A percentile compares a stretch with the other conserved stretches of the same genome.
Conservation (phyloP, 1,140 invertebrate species). For the Gonatopus flavifemur region DNA sequence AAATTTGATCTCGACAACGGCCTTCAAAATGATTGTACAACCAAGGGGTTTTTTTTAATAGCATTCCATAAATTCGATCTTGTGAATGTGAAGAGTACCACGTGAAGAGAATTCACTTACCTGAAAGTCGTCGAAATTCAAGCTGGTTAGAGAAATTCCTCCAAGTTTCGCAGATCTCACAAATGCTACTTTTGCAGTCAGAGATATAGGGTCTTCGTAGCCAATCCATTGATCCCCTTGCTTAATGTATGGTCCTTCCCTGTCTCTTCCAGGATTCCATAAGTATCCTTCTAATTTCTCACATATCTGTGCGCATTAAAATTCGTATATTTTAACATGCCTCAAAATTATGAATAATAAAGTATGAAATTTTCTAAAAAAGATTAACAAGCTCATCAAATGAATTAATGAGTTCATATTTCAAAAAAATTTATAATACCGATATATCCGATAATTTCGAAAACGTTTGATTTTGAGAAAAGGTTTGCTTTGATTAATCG, state of each 20-base stretch:
- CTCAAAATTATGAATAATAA: no score
- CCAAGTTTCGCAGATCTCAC: constrained; percentile 64
- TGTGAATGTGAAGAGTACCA: no score
- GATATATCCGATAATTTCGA: not conserved
- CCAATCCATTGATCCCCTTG: constrained; percentile 82
- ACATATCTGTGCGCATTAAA: constrained; percentile 61
- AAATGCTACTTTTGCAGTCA: constrained; percentile 71
- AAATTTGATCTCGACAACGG: no score
- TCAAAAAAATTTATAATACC: not conserved
- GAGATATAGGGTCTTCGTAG: constrained; percentile 72
- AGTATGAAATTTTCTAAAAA: no score
- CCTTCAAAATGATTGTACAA: no score
- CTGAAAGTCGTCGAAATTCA: constrained; percentile 70
- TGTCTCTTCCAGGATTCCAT: constrained; percentile 66
- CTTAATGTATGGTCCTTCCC: constrained; percentile 71
- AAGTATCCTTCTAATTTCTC: constrained; percentile 62
- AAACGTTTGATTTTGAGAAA: no score
- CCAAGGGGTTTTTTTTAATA: no score
- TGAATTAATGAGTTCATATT: not conserved
- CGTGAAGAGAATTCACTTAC: constrained; percentile 21
- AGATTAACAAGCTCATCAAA: not conserved
- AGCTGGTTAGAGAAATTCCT: constrained; percentile 69
- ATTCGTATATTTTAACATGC: not conserved
- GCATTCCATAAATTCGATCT: no score
- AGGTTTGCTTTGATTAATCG: no score